A percentile compares a stretch with the other conserved stretches of the same genome.
These are phyloP conservation scores for Hipparchia semele DNA, from an alignment of 2,888 invertebrate species.

Conservation along the genomic window DNA sequence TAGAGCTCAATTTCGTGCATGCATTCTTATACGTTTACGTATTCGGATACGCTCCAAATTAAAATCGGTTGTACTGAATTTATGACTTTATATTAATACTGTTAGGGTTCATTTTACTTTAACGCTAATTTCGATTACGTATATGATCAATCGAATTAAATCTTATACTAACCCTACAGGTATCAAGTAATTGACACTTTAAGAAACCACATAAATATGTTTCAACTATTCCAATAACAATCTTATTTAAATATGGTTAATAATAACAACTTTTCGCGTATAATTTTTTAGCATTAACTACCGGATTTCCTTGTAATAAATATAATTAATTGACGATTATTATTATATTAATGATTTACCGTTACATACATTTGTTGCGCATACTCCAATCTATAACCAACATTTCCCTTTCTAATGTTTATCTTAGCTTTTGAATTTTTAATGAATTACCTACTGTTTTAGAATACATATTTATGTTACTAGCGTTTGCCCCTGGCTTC, in stretches of 20 bases:
- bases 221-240: neutral
- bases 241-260: neutral
- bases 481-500: no score
- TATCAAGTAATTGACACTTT: neutral
- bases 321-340: no score
- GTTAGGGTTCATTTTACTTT: no score
- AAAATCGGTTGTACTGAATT: no score
- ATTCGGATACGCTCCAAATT: no score
- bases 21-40: no score
- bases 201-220: neutral
- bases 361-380: neutral
- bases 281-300: neutral
- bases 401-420: neutral
- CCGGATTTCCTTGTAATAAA: conserved; percentile 11
- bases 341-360: neutral
- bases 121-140: no score
- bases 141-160: no score
- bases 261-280: neutral
- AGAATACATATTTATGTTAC: no score
- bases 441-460: neutral
- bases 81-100: no score
- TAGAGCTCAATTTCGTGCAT: no score
- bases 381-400: neutral
- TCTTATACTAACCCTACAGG: no score
- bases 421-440: neutral